Evolutionary conservation across 2,888 invertebrate genomes (phyloP), one percentile per base, ranked within the genome.

Genomic region (Hypsopygia costalis): DNA sequence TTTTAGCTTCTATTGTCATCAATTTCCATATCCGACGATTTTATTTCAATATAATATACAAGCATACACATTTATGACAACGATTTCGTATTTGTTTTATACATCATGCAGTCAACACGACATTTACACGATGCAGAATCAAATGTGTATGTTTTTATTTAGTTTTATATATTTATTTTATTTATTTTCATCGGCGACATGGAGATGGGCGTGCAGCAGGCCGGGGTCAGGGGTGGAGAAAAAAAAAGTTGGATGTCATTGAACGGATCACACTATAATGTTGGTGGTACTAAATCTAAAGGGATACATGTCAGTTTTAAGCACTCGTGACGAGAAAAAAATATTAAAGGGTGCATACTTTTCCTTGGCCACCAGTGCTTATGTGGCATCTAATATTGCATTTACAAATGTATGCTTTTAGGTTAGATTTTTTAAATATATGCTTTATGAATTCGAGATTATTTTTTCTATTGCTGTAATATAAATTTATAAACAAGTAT

Each of bases 1-100:
- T 96, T 95, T 96, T 97, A 92, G 95, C 95, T 93, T 97, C 96
- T 97, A 91, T 76, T 77, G 75, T 81, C 80, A 74, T 69, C 64
- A 70, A 66, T 56, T 16, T 70, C 69, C 62, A 58, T 58, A 62
- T 72, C 67, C 69, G 58, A 67, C 55, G 55, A 58, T 59, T 60
- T 66, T 61, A 61, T 68, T 62, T 29, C 58, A 57, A 55, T 52
- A 57, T 52, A 57, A 49, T 55, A 58, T 54, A 73, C 69, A 81
- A 76, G 78, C 80, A 81, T 82, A 82, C 83, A 86, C 85, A 81
- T 81, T 76, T 70, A 80, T 75, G 65, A 77, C 73, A 76, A 69
- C 64, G 73, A 74, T 69, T 76, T 70, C 69, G 67, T 60, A 67
- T 72, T 71, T 81, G 71, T 79, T 25, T 76, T 75, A 67, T 71